phyloP scores from a whole-genome alignment of 2,888 invertebrate species.

The Syrphus vitripennis region DNA sequence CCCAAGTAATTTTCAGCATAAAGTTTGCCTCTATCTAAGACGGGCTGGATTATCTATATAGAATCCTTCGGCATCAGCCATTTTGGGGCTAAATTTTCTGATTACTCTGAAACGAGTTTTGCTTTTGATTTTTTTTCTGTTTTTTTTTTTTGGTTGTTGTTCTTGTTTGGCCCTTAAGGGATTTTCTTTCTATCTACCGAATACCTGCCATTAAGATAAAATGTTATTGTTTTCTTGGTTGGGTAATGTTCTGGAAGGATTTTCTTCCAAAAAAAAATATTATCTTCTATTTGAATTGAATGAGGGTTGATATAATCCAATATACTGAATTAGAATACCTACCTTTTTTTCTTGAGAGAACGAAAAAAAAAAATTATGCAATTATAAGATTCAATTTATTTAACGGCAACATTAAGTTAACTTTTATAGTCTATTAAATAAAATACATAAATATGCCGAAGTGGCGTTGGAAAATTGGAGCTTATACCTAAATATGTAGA shows the following conservation, averaged over 20 bases:
- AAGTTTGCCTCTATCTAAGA: background rate
- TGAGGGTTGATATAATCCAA: slow-evolving; percentile 19
- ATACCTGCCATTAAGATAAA: slow-evolving; percentile 53
- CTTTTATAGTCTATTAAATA: background rate
- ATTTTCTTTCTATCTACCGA: slow-evolving; percentile 12
- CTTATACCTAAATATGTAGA: too few relatives aligned
- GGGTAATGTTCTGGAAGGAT: slow-evolving; percentile 33
- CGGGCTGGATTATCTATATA: slow-evolving; percentile 24
- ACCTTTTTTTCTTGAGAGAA: background rate
- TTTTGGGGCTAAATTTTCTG: slow-evolving; percentile 14
- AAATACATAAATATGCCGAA: background rate
- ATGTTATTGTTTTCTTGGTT: slow-evolving; percentile 32
- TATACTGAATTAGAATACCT: background rate
- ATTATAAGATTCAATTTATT: slow-evolving; percentile 18
- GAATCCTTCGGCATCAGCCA: slow-evolving; percentile 17
- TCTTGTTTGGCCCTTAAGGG: background rate
- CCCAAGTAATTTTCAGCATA: slow-evolving; percentile 45
- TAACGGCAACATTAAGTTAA: background rate
- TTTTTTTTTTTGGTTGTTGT: background rate
- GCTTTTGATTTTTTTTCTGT: background rate
- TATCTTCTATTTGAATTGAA: slow-evolving; percentile 35
- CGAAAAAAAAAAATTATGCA: background rate
- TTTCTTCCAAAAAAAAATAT: slow-evolving; percentile 4
- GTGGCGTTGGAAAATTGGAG: background rate
- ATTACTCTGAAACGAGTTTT: slow-evolving; percentile 31